phyloP scores from a whole-genome alignment of 2,888 invertebrate genomes.

The Hydrotaea cyrtoneurina region DNA sequence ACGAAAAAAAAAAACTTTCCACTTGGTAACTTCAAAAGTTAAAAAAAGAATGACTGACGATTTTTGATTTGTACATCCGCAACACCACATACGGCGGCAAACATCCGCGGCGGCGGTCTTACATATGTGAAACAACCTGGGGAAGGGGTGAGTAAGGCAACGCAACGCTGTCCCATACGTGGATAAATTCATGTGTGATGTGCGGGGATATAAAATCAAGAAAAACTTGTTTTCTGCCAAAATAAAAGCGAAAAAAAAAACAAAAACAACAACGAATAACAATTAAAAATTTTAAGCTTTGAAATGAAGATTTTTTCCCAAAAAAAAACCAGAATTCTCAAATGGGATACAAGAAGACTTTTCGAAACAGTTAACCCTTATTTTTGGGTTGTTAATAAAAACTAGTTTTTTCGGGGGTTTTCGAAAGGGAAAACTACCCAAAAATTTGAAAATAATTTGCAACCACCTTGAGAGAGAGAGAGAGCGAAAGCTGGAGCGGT shows the following conservation, averaged over 20 bases:
- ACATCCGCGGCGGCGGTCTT: background rate
- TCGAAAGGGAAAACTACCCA: conserved; percentile 10
- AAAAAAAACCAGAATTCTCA: background rate
- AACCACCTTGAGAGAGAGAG: conserved; percentile 12
- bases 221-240: conserved; percentile 19
- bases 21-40: conserved; percentile 39
- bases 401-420: conserved; percentile 8
- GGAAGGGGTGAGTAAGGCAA: conserved; percentile 14
- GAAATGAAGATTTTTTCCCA: background rate
- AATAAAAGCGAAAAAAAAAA: background rate
- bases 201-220: conserved; percentile 14
- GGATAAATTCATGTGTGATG: conserved; percentile 12
- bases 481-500: too few species aligned
- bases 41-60: conserved; percentile 36
- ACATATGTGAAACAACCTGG: background rate
- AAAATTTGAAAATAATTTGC: conserved; percentile 7
- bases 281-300: conserved; percentile 1
- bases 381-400: conserved; percentile 19
- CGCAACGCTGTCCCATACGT: conserved; percentile 12
- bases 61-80: conserved; percentile 29
- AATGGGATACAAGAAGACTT: conserved; percentile 14
- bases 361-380: conserved; percentile 14
- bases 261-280: too few species aligned
- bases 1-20: background rate
- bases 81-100: background rate